Evolutionary conservation across 2,888 invertebrate genomes (phyloP).

Genomic region (Halictus ligatus): DNA sequence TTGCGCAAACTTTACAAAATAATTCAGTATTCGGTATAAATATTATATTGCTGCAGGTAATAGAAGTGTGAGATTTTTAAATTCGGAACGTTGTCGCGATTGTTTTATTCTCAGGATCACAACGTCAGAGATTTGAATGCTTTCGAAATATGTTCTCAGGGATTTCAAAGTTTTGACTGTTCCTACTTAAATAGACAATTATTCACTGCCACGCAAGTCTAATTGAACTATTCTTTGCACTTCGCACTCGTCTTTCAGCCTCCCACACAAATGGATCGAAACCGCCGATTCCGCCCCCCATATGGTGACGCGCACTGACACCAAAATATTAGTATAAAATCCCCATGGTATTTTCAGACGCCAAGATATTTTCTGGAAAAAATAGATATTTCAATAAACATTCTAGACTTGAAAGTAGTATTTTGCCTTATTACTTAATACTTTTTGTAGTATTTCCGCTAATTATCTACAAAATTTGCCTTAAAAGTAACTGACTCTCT

Average conservation of each 20-base stretch:
- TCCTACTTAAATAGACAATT: background rate
- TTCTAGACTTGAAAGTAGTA: background rate
- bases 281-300: conserved; percentile 69
- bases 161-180: background rate
- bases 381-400: background rate
- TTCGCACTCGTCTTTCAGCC: conserved; percentile 13
- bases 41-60: conserved; percentile 1
- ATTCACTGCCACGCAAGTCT: background rate
- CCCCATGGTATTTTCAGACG: background rate
- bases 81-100: conserved; percentile 12
- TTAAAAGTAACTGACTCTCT: background rate
- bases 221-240: conserved; percentile 27
- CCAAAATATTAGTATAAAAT: conserved; percentile 35
- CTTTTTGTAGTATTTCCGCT: too few species aligned
- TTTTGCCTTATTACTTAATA: too few species aligned
- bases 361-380: background rate
- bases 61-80: conserved; percentile 5
- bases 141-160: background rate
- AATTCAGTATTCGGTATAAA: conserved; percentile 26
- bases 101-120: conserved; percentile 4
- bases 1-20: background rate
- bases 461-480: background rate
- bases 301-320: conserved; percentile 29
- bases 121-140: background rate
- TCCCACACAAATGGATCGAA: conserved; percentile 66